A percentile compares a stretch with the other conserved stretches of the same genome.
phyloP scores from a whole-genome alignment of 2,888 invertebrate genomes.

The Euclidia mi region DNA sequence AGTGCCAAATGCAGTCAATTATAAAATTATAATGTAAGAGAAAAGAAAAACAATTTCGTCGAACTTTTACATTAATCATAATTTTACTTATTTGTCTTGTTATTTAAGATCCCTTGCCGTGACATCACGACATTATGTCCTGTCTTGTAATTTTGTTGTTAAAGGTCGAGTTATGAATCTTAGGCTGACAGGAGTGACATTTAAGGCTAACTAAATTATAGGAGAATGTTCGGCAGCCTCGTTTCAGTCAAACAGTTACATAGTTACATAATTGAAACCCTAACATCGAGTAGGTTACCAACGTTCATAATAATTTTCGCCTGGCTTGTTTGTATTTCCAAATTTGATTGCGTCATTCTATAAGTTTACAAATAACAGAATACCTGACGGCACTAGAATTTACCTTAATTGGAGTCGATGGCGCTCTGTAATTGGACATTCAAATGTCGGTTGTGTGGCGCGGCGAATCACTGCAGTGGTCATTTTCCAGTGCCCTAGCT shows the following conservation, averaged over 20 bases:
- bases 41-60: too few species aligned
- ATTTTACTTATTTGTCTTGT: too few species aligned
- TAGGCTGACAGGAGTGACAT: too few species aligned
- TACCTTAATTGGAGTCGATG: slow-evolving; percentile 48
- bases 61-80: too few species aligned
- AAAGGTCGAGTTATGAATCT: too few species aligned
- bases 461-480: slow-evolving; percentile 47
- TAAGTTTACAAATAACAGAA: slow-evolving; percentile 47
- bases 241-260: too few species aligned
- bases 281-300: not conserved
- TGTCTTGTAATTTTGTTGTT: too few species aligned
- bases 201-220: too few species aligned
- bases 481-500: slow-evolving; percentile 42
- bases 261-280: not conserved
- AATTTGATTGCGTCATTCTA: slow-evolving; percentile 41
- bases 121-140: too few species aligned
- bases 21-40: too few species aligned
- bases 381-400: slow-evolving; percentile 45
- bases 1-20: too few species aligned
- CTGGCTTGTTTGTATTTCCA: slow-evolving; percentile 25
- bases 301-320: not conserved
- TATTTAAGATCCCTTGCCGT: too few species aligned
- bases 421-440: slow-evolving; percentile 47
- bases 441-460: slow-evolving; percentile 32
- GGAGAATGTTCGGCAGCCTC: not conserved